Conservation (phyloP, 2,113 vertebrate species). For the Burhinus oedicnemus region DNA sequence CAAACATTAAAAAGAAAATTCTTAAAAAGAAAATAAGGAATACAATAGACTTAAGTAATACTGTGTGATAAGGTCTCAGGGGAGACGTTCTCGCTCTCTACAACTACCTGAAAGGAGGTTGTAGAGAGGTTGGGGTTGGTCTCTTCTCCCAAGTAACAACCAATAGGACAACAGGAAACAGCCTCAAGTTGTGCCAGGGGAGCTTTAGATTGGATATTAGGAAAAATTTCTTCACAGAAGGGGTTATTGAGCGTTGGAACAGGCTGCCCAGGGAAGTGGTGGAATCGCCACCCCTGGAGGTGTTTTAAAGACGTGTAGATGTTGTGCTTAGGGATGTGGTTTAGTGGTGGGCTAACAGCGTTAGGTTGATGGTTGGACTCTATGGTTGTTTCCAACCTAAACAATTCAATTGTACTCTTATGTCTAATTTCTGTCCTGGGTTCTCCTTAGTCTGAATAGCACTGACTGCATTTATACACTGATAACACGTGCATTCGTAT, state of each 20-base stretch:
- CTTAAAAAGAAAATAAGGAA: neutral
- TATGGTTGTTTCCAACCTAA: neutral
- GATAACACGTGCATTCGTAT: too few species aligned
- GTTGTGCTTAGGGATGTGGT: neutral
- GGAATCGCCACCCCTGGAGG: neutral
- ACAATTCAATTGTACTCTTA: neutral
- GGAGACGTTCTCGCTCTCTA: neutral
- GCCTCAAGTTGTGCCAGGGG: neutral
- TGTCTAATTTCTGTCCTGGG: neutral
- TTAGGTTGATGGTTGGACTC: rapidly evolving
- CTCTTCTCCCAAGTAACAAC: neutral
- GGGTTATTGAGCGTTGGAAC: too few species aligned
- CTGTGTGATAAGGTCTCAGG: neutral
- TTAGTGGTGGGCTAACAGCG: neutral
- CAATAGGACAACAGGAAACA: rapidly evolving
- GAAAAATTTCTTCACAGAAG: neutral
- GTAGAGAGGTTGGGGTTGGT: rapidly evolving
- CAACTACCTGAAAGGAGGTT: neutral
- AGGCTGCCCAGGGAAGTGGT: neutral
- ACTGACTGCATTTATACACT: neutral
- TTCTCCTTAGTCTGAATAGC: neutral
- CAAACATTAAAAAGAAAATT: neutral
- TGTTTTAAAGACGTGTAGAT: neutral
- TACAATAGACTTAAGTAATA: neutral
- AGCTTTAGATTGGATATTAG: neutral